Conservation (phyloP, 2,113 vertebrate genomes). For the Anolis carolinensis region DNA sequence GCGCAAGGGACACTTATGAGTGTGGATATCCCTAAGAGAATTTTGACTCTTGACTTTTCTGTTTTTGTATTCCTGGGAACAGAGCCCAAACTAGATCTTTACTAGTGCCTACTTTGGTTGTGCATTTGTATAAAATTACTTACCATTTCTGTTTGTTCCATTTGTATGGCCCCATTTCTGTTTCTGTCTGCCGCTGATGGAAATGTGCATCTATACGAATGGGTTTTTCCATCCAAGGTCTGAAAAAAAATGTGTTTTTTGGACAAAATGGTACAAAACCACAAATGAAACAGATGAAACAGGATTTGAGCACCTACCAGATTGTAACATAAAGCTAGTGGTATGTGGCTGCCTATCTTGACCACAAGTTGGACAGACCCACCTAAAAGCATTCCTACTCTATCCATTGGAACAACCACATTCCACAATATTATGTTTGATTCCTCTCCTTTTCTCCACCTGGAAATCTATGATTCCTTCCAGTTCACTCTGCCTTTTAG, state of each 20-base stretch:
- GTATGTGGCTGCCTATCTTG: background rate
- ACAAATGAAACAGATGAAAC: too few relatives aligned
- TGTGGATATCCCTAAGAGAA: too few relatives aligned
- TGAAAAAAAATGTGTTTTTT: too few relatives aligned
- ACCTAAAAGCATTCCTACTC: background rate
- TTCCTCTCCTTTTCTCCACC: conserved; percentile 21
- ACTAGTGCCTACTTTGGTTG: background rate
- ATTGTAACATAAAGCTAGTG: background rate
- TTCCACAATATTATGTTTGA: conserved; percentile 26
- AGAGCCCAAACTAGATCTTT: background rate
- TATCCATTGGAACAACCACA: conserved; percentile 18
- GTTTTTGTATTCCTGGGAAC: background rate
- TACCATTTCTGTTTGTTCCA: too few relatives aligned
- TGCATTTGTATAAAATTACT: too few relatives aligned
- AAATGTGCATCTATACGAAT: too few relatives aligned
- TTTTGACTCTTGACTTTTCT: background rate
- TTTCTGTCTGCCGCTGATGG: too few relatives aligned
- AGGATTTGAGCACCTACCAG: too few relatives aligned
- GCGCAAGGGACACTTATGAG: too few relatives aligned
- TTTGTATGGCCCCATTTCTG: too few relatives aligned
- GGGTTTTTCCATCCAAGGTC: too few relatives aligned
- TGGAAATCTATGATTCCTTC: conserved; percentile 45
- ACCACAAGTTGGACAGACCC: background rate
- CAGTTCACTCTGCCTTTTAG: conserved; percentile 38
- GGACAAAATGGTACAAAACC: too few relatives aligned